Evolutionary conservation across 2,888 invertebrate species (phyloP), one percentile per base, ranked within the genome.

Genomic region (Hoplodrina ambigua): DNA sequence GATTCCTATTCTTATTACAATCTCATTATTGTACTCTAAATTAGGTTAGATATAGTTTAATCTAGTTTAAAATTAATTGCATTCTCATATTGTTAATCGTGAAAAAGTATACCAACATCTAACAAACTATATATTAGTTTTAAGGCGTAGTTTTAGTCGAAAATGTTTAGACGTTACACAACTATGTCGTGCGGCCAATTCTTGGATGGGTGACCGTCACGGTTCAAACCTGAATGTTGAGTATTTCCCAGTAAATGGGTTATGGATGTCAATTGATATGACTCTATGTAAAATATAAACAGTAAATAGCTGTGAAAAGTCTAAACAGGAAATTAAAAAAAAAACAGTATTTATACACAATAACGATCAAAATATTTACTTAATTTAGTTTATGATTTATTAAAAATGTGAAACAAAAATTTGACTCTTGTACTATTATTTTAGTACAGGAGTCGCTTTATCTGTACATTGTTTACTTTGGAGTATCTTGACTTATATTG

Each of bases 391-490:
- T 33, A 54, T 70, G 30, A 54, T 64, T 58, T 19, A 65, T 0
- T 65, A 50, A 10, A 59, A 66, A 65, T 74, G 50, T 54, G 11
- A 19, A 19, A 50, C 25, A 25, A 5, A 2, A 58, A 57, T 37
- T 33, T 46, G 54, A 17, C 58, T 58, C 54, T 0, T 13, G 2
- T 6, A 54, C 30, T 53, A 46, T 20, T n/a, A 33, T n/a, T 2
- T 10, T 58, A 54, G 65, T 49, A 19, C 4, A 13, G 7, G 66
- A 41, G 55, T 17, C 54, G 46, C 6, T 59, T 59, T 64, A 33
- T 25, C 41, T 72, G 50, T 75, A 59, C n/a, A 75, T 72, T 59
- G 54, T 74, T 57, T 66, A 55, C 11, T 66, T 57, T 53, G 30
- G 30, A 58, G 41, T 44, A 65, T 54, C n/a, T n/a, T 63, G 64